Base-by-base conservation (phyloP, 2,797 vertebrate genomes). In the Falco biarmicus region DNA sequence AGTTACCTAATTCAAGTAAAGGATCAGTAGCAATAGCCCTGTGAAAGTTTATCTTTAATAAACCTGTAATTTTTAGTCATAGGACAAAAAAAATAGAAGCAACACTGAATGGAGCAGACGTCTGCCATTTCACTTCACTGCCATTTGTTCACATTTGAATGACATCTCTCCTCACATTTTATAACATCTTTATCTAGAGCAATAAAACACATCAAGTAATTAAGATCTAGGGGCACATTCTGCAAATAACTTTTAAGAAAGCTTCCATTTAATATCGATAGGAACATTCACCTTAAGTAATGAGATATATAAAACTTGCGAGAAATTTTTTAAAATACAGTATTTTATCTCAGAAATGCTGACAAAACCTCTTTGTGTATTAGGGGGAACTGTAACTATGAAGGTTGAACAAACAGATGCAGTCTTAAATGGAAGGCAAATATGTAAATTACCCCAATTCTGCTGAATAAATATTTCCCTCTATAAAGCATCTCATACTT, bases 401-500 rank as follows among this genome's bases (percentile, higher is more conserved):
- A 39, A 84, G 43, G 5, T 0, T 54, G 25, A 90, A 45, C 29
- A 69, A 91, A 76, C 4, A 73, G 29, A 65, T 53, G 41, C 26
- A 77, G n/a, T 15, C 47, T 87, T 71, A 86, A 86, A 73, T 20
- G 54, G 71, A 84, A 95, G 48, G 66, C 47, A 87, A 78, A 84
- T 22, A 19, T 5, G 24, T 85, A 89, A 87, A 74, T 70, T 19
- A 26, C 11, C 47, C 12, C 25, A 37, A 9, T 71, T 80, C 50
- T 57, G 59, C 32, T 82, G 70, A 81, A 87, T 39, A 87, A 77
- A 37, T 91, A 89, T 92, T 93, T 89, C 82, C 25, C 73, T 87
- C 84, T 71, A 87, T 75, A 95, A 92, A 95, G 50, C 76, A 94
- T 81, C 90, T 94, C 65, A 73, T 41, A 78, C 37, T 88, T 95